A percentile compares a stretch with the other conserved stretches of the same genome.
Conservation (phyloP, 2,888 invertebrate species). For the Drosophila meridiana region DNA sequence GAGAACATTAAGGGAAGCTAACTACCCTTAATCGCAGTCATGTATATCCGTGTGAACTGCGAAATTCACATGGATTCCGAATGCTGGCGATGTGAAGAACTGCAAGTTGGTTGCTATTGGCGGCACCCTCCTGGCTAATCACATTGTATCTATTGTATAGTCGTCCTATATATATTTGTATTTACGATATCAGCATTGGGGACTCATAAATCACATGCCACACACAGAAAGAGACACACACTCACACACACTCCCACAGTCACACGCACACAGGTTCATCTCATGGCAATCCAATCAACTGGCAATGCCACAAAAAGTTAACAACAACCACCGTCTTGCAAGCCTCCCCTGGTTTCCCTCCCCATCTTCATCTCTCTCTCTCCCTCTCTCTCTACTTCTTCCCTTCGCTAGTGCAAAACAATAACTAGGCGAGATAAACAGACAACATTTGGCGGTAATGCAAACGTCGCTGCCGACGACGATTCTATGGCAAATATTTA, state of each 20-base stretch:
- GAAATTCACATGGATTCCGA: background rate
- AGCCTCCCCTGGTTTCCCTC: background rate
- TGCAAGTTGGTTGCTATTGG: conserved; percentile 24
- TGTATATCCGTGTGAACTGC: conserved; percentile 14
- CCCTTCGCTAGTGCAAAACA: conserved; percentile 55
- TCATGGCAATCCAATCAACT: conserved; percentile 78
- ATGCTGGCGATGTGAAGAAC: background rate
- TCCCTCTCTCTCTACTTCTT: no score
- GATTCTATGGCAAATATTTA: conserved; percentile 76
- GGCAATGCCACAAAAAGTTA: conserved; percentile 70
- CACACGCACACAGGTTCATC: conserved; percentile 59
- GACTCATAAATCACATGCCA: conserved; percentile 74
- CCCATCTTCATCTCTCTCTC: background rate
- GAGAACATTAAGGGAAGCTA: background rate
- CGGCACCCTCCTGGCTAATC: conserved; percentile 55
- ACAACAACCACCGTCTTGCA: conserved; percentile 71
- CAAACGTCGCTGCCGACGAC: conserved; percentile 58
- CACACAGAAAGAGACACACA: conserved; percentile 34
- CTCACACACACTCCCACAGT: conserved; percentile 18
- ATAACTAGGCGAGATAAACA: conserved; percentile 76
- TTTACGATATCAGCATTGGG: conserved; percentile 64
- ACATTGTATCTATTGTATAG: conserved; percentile 48
- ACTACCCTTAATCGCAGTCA: conserved; percentile 10
- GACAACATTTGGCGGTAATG: conserved; percentile 76
- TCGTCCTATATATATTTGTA: conserved; percentile 14